A percentile compares a stretch with the other conserved stretches of the same genome.
phyloP scores from a whole-genome alignment of 1,140 invertebrate species.

The Cataglyphis hispanica region DNA sequence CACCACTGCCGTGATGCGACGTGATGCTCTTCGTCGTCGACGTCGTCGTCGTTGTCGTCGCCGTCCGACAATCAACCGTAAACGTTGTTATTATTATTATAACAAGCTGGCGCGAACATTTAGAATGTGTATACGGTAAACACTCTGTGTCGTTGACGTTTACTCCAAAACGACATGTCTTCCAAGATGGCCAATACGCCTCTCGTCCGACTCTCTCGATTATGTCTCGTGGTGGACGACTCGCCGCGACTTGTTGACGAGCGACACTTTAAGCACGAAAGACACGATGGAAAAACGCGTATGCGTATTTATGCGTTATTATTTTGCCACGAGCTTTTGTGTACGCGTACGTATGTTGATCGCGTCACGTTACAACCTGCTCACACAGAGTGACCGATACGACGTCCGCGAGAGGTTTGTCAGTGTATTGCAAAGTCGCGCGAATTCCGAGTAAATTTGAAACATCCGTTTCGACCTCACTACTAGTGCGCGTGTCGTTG shows the following conservation, averaged over 20 bases:
- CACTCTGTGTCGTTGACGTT: constrained; percentile 83
- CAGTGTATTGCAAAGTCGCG: not conserved
- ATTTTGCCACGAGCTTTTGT: not conserved
- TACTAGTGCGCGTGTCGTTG: too few relatives aligned
- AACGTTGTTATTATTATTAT: constrained; percentile 39
- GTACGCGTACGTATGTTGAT: not conserved
- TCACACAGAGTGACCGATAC: not conserved
- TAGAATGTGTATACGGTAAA: constrained; percentile 74
- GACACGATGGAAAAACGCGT: not conserved
- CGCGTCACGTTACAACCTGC: not conserved
- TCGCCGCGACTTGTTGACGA: not conserved
- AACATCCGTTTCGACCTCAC: too few relatives aligned
- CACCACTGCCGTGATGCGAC: constrained; percentile 28
- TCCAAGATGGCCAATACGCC: constrained; percentile 83
- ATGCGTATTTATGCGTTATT: not conserved
- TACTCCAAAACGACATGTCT: constrained; percentile 82
- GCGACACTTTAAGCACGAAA: not conserved
- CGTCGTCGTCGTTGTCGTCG: not conserved
- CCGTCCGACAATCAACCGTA: not conserved
- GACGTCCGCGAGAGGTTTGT: not conserved
- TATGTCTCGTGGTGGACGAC: not conserved
- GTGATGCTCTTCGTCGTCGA: not conserved
- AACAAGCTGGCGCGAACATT: constrained; percentile 53
- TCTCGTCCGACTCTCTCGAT: not conserved
- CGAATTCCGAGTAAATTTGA: not conserved